These are phyloP conservation scores for Anagrus nilaparvatae DNA, from an alignment of 1,140 invertebrate genomes.

Conservation along the genomic window DNA sequence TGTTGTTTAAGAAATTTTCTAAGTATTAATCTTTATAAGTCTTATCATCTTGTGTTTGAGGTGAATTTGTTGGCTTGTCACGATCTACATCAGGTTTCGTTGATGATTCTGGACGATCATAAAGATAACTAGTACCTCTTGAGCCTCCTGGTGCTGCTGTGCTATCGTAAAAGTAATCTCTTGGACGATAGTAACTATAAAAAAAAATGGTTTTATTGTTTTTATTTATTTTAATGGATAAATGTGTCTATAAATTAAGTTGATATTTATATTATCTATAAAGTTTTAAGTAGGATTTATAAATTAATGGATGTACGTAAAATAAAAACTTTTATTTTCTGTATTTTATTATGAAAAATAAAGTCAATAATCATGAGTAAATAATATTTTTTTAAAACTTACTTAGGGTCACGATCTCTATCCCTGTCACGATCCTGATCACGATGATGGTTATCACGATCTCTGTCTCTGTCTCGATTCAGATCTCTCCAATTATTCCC, in stretches of 20 bases:
- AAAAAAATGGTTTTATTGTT: constrained; percentile 13
- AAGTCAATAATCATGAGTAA: too few species aligned
- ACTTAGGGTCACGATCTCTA: constrained; percentile 15
- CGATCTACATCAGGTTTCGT: constrained; percentile 32
- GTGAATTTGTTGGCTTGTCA: constrained; percentile 31
- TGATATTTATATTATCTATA: too few species aligned
- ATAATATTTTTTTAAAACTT: too few species aligned
- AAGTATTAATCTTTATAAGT: constrained; percentile 33
- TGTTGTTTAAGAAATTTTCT: too few species aligned
- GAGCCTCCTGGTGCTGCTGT: constrained; percentile 31
- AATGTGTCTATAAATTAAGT: too few species aligned
- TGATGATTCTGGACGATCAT: constrained; percentile 37
- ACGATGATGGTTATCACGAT: constrained; percentile 18
- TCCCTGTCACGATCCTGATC: constrained; percentile 24
- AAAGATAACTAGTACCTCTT: constrained; percentile 38
- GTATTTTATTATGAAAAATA: too few species aligned
- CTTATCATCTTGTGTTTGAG: constrained; percentile 31
- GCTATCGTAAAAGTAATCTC: constrained; percentile 40
- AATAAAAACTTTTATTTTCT: too few species aligned
- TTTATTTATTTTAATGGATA: too few species aligned
- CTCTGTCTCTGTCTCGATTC: constrained; percentile 26
- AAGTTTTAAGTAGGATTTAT: too few species aligned
- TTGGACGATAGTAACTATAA: constrained; percentile 33
- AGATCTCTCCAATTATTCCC: constrained; percentile 29
- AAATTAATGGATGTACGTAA: too few species aligned